These are phyloP conservation scores for Botia almorhae DNA, from an alignment of 2,797 vertebrate species.

Conservation along the genomic window DNA sequence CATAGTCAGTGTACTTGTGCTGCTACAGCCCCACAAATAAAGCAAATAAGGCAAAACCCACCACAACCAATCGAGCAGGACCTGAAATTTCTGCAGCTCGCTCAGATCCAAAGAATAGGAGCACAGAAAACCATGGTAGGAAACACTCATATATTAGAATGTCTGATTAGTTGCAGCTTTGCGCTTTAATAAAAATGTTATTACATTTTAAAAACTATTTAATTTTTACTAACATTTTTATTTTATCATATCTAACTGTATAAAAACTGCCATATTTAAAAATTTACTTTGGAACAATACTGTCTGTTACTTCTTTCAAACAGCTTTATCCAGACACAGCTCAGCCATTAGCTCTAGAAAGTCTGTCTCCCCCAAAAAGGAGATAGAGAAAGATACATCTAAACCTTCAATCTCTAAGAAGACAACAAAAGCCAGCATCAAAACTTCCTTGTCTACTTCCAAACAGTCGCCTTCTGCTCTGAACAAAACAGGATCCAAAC, in stretches of 20 bases:
- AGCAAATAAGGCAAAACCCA: slow-evolving; percentile 73
- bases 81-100: slow-evolving; percentile 64
- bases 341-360: slow-evolving; percentile 76
- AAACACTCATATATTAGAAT: slow-evolving; percentile 20
- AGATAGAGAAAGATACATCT: slow-evolving; percentile 77
- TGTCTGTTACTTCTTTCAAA: neutral
- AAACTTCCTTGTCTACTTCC: slow-evolving; percentile 72
- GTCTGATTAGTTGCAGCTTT: neutral
- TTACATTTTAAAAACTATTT: neutral
- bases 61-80: slow-evolving; percentile 77
- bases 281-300: neutral
- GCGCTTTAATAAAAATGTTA: neutral
- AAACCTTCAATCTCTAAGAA: slow-evolving; percentile 69
- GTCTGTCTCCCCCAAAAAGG: slow-evolving; percentile 84
- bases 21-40: slow-evolving; percentile 81
- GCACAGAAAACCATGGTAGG: slow-evolving; percentile 83
- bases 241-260: neutral
- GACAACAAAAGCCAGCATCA: slow-evolving; percentile 76
- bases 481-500: slow-evolving; percentile 81
- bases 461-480: slow-evolving; percentile 68
- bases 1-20: slow-evolving; percentile 16
- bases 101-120: slow-evolving; percentile 80
- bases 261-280: neutral
- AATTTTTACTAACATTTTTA: neutral
- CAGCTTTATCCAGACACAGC: slow-evolving; percentile 79